These are phyloP conservation scores for Odontomachus brunneus DNA, from an alignment of 1,140 invertebrate species.

Conservation along the genomic window DNA sequence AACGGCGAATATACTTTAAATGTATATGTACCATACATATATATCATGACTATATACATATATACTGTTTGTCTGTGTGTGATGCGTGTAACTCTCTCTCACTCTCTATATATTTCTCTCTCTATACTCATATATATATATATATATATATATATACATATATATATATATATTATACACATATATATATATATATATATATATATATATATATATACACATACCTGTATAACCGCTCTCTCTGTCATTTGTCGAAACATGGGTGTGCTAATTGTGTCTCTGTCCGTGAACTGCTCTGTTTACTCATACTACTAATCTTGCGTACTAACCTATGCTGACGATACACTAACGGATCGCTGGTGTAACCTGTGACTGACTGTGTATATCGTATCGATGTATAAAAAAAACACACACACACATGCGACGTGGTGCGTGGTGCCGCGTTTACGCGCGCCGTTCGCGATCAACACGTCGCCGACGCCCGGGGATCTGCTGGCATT, in stretches of 20 bases:
- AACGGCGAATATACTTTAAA: conserved; percentile 33
- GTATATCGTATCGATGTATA: conserved; percentile 20
- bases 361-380: conserved; percentile 30
- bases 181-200: conserved; percentile 56
- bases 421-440: conserved; percentile 54
- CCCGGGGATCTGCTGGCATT: conserved; percentile 19
- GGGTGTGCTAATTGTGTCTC: conserved; percentile 85
- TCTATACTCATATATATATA: conserved; percentile 21
- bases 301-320: conserved; percentile 66
- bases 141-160: too few relatives aligned
- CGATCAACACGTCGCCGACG: neutral
- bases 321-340: conserved; percentile 76
- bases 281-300: conserved; percentile 84
- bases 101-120: neutral
- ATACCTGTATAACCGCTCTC: conserved; percentile 40
- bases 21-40: conserved; percentile 12
- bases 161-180: conserved; percentile 50
- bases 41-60: conserved; percentile 24
- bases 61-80: conserved; percentile 34
- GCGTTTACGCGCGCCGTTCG: conserved; percentile 65
- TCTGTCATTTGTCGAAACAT: conserved; percentile 77
- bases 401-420: neutral
- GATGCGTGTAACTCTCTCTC: conserved; percentile 34
- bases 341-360: conserved; percentile 43
- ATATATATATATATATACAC: conserved; percentile 47